Evolutionary conservation across 2,888 invertebrate species (phyloP).

Genomic region (Molanna angustata): DNA sequence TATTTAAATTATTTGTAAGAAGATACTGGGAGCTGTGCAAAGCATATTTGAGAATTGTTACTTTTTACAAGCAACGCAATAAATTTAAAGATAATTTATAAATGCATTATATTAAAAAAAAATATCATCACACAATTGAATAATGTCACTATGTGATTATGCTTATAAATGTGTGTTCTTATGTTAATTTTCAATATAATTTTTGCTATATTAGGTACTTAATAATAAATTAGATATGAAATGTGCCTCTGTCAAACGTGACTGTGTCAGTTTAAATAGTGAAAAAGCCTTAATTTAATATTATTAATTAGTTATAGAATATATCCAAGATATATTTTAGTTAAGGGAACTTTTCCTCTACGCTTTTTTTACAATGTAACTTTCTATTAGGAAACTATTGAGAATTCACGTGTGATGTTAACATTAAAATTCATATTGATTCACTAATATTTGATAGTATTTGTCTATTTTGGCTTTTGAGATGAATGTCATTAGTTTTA

Average conservation of each 20-base stretch:
- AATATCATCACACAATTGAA: no score
- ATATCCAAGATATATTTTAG: neutral
- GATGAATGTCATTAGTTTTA: slow-evolving; percentile 14
- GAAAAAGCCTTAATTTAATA: slow-evolving; percentile 6
- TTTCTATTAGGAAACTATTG: slow-evolving; percentile 3
- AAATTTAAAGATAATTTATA: no score
- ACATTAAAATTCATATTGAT: slow-evolving; percentile 15
- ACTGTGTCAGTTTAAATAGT: slow-evolving; percentile 10
- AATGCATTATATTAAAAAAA: no score
- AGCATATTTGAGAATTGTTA: no score
- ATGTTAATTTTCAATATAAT: no score
- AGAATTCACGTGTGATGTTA: slow-evolving; percentile 14
- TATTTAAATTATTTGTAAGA: no score
- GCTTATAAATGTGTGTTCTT: no score
- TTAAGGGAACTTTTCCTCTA: neutral
- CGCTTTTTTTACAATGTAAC: slow-evolving; percentile 8
- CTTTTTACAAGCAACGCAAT: no score
- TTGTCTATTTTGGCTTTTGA: slow-evolving; percentile 17
- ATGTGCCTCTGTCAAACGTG: slow-evolving; percentile 12
- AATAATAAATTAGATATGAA: no score
- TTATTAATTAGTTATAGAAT: slow-evolving; percentile 11
- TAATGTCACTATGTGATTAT: no score
- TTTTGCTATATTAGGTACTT: no score
- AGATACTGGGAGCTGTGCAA: no score
- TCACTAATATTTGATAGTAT: slow-evolving; percentile 13